A percentile compares a stretch with the other conserved stretches of the same genome.
These are phyloP conservation scores for Cheilosia variabilis DNA, from an alignment of 2,888 invertebrate genomes.

Conservation along the genomic window DNA sequence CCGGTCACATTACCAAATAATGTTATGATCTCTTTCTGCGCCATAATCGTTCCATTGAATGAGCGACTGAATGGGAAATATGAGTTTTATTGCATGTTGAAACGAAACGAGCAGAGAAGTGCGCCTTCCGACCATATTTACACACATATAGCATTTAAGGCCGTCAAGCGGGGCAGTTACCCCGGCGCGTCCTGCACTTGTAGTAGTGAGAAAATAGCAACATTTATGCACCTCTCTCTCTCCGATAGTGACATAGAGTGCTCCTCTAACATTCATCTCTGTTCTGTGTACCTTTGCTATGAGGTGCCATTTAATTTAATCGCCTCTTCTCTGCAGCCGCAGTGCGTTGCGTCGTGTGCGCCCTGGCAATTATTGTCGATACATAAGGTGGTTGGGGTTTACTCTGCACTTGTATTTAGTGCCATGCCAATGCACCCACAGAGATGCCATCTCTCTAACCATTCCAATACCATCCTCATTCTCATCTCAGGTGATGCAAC, in stretches of 20 bases:
- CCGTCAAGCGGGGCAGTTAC: constrained; percentile 69
- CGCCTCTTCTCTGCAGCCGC: constrained; percentile 41
- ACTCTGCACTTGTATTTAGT: constrained; percentile 11
- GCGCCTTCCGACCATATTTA: constrained; percentile 59
- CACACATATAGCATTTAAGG: constrained; percentile 45
- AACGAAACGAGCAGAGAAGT: constrained; percentile 76
- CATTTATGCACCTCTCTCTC: constrained; percentile 25
- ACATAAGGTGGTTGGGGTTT: neutral
- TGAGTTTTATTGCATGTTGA: constrained; percentile 75
- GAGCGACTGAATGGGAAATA: constrained; percentile 76
- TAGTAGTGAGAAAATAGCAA: constrained; percentile 39
- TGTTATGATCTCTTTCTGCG: constrained; percentile 75
- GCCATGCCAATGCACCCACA: neutral
- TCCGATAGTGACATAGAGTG: neutral
- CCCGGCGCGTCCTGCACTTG: constrained; percentile 29
- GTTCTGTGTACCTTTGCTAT: constrained; percentile 33
- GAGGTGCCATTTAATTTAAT: constrained; percentile 72
- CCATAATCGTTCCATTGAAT: constrained; percentile 75
- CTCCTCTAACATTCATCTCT: constrained; percentile 19
- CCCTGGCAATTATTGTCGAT: constrained; percentile 35
- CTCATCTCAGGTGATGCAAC: constrained; percentile 33
- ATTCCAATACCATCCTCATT: constrained; percentile 14
- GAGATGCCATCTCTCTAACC: constrained; percentile 32
- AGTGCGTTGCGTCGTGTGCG: constrained; percentile 44
- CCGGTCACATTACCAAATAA: constrained; percentile 73